Evolutionary conservation across 2,113 vertebrate species (phyloP).

Genomic region (Galemys pyrenaicus): DNA sequence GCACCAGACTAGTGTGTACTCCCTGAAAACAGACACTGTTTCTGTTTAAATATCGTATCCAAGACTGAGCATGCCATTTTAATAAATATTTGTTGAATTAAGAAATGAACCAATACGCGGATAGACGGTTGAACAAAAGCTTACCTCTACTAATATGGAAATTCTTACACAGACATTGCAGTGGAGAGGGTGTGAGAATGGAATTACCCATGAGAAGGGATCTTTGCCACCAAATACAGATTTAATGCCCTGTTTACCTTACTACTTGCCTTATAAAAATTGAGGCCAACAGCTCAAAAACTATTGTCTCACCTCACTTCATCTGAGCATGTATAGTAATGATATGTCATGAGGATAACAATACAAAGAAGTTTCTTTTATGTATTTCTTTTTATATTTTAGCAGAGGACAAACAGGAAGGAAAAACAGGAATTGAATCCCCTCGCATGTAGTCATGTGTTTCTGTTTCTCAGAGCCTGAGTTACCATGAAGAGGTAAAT

Average conservation of each 20-base stretch:
- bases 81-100: slow-evolving; percentile 10
- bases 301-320: neutral
- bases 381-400: slow-evolving; percentile 49
- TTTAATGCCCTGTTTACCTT: neutral
- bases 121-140: neutral
- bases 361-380: slow-evolving; percentile 71
- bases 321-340: neutral
- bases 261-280: slow-evolving; percentile 49
- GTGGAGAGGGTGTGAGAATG: neutral
- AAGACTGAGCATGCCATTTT: neutral
- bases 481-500: slow-evolving; percentile 71
- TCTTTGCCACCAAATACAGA: slow-evolving; percentile 19
- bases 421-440: slow-evolving; percentile 82
- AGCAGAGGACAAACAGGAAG: slow-evolving; percentile 79
- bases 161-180: slow-evolving; percentile 34
- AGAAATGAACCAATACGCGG: neutral
- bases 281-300: slow-evolving; percentile 30
- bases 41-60: neutral
- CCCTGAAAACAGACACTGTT: neutral
- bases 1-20: neutral
- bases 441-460: slow-evolving; percentile 68
- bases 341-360: slow-evolving; percentile 40
- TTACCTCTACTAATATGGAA: neutral
- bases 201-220: slow-evolving; percentile 6
- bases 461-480: slow-evolving; percentile 71